Conservation (phyloP, 2,797 vertebrate species). For the Liparis tanakae region DNA sequence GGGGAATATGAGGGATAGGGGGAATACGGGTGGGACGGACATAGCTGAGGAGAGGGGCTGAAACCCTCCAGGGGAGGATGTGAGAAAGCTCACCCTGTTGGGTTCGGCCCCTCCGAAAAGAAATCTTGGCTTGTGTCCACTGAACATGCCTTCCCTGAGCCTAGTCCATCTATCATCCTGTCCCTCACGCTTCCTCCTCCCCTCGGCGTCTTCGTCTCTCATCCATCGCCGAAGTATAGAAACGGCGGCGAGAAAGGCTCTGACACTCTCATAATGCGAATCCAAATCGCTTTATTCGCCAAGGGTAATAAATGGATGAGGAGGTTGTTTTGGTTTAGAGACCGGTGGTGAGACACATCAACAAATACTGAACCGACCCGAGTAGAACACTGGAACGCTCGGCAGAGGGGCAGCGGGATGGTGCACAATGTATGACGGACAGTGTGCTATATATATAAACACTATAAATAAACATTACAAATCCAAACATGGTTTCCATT, state of each 20-base stretch:
- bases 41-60: slow-evolving; percentile 21
- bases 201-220: slow-evolving; percentile 38
- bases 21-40: slow-evolving; percentile 28
- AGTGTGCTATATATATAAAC: neutral
- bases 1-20: slow-evolving; percentile 26
- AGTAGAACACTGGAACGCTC: slow-evolving; percentile 34
- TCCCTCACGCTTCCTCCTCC: slow-evolving; percentile 47
- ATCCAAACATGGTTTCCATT: slow-evolving; percentile 30
- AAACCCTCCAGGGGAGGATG: slow-evolving; percentile 48
- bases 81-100: slow-evolving; percentile 66
- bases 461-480: slow-evolving; percentile 17
- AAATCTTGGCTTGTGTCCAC: slow-evolving; percentile 65
- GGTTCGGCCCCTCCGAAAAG: slow-evolving; percentile 44
- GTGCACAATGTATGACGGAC: slow-evolving; percentile 17
- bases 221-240: slow-evolving; percentile 63
- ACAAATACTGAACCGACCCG: slow-evolving; percentile 42
- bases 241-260: slow-evolving; percentile 47
- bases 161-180: slow-evolving; percentile 71
- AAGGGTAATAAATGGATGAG: slow-evolving; percentile 52
- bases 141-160: slow-evolving; percentile 62
- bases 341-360: slow-evolving; percentile 23
- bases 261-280: slow-evolving; percentile 44
- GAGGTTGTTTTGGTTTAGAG: slow-evolving; percentile 43
- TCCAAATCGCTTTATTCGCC: slow-evolving; percentile 41
- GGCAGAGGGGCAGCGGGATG: slow-evolving; percentile 19